Evolutionary conservation across 2,888 invertebrate species (phyloP).

Genomic region (Incurvaria masculella): DNA sequence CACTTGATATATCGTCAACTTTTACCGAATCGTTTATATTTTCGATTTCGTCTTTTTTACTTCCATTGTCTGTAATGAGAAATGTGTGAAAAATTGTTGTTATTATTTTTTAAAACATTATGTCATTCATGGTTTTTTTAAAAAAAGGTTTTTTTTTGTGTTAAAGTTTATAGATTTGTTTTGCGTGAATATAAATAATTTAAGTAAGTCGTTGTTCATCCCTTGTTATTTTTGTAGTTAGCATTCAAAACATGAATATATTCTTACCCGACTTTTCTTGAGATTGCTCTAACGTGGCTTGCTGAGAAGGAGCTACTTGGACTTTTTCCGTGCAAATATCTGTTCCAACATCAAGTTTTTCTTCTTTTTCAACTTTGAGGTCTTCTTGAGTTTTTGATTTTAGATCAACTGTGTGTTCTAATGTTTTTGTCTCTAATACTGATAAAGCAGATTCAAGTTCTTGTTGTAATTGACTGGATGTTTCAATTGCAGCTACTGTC

Average conservation of each 20-base stretch:
- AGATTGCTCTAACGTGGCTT: background rate
- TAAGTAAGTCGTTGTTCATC: too few relatives aligned
- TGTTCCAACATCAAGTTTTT: background rate
- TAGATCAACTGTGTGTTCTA: background rate
- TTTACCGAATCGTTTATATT: too few relatives aligned
- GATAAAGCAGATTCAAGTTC: too few relatives aligned
- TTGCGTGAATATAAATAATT: too few relatives aligned
- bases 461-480: too few relatives aligned
- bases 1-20: background rate
- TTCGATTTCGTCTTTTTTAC: background rate
- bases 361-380: background rate
- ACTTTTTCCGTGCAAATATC: background rate
- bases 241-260: background rate
- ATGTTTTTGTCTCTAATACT: background rate
- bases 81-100: background rate
- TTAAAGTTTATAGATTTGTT: too few relatives aligned
- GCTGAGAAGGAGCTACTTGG: too few relatives aligned
- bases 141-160: too few relatives aligned
- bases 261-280: background rate
- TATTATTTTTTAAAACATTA: too few relatives aligned
- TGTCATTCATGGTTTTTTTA: too few relatives aligned
- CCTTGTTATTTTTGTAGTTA: background rate
- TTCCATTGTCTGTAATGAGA: background rate
- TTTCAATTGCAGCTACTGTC: too few relatives aligned
- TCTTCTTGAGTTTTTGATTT: background rate